A percentile compares a stretch with the other conserved stretches of the same genome.
These are phyloP conservation scores for Trilocha varians DNA, from an alignment of 2,888 invertebrate species.

Conservation along the genomic window DNA sequence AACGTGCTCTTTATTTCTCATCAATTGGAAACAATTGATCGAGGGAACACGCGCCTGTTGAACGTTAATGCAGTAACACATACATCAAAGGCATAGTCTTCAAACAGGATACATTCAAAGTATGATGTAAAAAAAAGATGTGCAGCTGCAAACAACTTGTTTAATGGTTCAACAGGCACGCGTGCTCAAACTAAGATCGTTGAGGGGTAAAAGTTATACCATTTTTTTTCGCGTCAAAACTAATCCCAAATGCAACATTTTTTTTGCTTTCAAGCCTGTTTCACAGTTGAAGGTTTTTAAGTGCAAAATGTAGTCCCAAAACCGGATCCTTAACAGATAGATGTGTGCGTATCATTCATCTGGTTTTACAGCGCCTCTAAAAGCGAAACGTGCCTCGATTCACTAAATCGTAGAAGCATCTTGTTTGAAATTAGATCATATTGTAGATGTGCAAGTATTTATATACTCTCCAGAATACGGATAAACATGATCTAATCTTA, in stretches of 20 bases:
- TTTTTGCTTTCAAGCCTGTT: neutral
- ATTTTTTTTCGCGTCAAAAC: neutral
- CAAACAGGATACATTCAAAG: neutral
- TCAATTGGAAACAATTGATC: neutral
- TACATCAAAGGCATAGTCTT: slow-evolving; percentile 2
- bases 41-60: slow-evolving; percentile 1
- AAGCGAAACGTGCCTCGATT: neutral
- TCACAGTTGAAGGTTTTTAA: neutral
- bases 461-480: no score
- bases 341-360: slow-evolving; percentile 8
- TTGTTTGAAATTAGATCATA: neutral
- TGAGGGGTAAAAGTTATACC: neutral
- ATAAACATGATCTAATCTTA: no score
- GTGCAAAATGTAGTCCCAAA: slow-evolving; percentile 8
- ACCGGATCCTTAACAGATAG: slow-evolving; percentile 13
- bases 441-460: no score
- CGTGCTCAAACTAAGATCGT: slow-evolving; percentile 25
- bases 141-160: slow-evolving; percentile 29
- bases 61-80: slow-evolving; percentile 1
- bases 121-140: slow-evolving; percentile 18
- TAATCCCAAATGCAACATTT: neutral
- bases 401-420: neutral
- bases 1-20: neutral
- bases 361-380: neutral
- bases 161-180: slow-evolving; percentile 31